Evolutionary conservation across 2,797 vertebrate species (phyloP).

Genomic region (Enteromius thamalakanensis): DNA sequence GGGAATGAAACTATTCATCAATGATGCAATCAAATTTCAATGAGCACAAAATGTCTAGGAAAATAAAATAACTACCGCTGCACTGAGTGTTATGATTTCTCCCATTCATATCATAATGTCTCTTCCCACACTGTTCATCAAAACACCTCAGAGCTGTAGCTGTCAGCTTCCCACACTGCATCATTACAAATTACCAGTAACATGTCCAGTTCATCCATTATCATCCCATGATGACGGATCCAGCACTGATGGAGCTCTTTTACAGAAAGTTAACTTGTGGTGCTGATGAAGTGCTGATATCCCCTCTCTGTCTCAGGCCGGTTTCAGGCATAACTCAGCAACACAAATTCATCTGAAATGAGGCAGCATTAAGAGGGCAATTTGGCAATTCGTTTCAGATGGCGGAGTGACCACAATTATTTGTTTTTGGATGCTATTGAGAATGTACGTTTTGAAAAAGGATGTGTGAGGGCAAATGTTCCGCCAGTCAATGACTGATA

Average conservation of each 20-base stretch:
- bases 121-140: background rate
- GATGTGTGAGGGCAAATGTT: conserved; percentile 53
- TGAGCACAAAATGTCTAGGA: background rate
- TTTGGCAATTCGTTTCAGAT: conserved; percentile 52
- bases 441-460: conserved; percentile 48
- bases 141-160: conserved; percentile 2
- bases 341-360: conserved; percentile 42
- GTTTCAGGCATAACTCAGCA: conserved; percentile 44
- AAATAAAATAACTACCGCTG: background rate
- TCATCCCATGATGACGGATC: conserved; percentile 22
- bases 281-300: conserved; percentile 44
- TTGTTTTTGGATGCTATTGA: conserved; percentile 50
- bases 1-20: background rate
- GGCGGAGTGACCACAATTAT: conserved; percentile 43
- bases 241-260: conserved; percentile 4
- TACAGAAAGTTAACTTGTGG: conserved; percentile 15
- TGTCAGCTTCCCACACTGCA: conserved; percentile 15
- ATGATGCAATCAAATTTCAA: background rate
- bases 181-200: conserved; percentile 25
- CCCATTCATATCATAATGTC: background rate
- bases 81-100: background rate
- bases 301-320: conserved; percentile 5
- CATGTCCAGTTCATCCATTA: conserved; percentile 2
- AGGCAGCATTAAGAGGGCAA: conserved; percentile 42
- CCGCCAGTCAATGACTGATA: conserved; percentile 55